Conservation (phyloP, 2,113 vertebrate genomes). For the Notarius lentiginosus region DNA sequence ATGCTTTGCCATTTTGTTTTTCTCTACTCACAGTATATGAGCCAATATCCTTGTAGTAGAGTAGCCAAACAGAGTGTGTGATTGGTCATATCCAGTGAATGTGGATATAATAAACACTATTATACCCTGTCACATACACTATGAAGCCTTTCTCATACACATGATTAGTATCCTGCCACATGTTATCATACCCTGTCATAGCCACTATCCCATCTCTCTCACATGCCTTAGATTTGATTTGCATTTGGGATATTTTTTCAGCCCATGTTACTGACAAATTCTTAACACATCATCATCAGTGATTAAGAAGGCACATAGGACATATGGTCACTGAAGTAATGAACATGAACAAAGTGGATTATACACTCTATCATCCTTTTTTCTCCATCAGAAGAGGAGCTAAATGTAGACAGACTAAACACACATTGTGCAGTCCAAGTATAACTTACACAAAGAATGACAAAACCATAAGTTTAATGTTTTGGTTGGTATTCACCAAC, state of each 20-base stretch:
- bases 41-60: too few species aligned
- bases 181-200: neutral
- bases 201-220: neutral
- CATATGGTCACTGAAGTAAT: neutral
- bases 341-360: neutral
- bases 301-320: neutral
- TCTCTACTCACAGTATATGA: too few species aligned
- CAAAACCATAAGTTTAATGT: neutral
- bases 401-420: neutral
- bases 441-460: neutral
- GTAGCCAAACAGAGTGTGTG: too few species aligned
- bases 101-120: neutral
- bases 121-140: neutral
- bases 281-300: neutral
- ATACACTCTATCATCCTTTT: neutral
- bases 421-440: neutral
- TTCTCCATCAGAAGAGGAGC: neutral
- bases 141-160: neutral
- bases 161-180: neutral
- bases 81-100: neutral
- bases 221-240: neutral
- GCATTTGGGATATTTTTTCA: neutral
- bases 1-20: too few species aligned
- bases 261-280: neutral
- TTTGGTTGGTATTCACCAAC: neutral